Percentiles rank a stretch among this genome's conserved stretches.
Conservation (phyloP, 2,113 vertebrate species). For the Nycticryphes semicollaris region DNA sequence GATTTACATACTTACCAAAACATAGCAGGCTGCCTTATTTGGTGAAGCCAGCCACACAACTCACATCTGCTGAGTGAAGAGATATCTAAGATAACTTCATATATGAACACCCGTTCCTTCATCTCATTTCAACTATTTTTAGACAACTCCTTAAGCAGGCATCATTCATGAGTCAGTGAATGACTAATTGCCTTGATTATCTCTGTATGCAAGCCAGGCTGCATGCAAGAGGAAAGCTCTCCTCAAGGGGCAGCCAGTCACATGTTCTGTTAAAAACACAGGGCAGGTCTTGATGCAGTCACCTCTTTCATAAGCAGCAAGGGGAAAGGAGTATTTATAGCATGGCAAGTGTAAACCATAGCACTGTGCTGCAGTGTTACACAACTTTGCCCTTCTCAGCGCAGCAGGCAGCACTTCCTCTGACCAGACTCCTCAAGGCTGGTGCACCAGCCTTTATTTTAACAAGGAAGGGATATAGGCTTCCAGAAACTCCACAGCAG, state of each 20-base stretch:
- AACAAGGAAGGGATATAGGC: neutral
- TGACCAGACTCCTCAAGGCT: neutral
- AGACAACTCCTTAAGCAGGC: slow-evolving; percentile 1
- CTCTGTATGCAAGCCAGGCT: neutral
- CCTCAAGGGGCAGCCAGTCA: slow-evolving; percentile 24
- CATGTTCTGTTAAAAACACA: slow-evolving; percentile 43
- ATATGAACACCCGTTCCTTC: neutral
- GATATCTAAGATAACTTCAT: neutral
- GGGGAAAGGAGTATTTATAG: slow-evolving; percentile 62
- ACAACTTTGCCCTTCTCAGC: slow-evolving; percentile 27
- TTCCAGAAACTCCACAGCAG: neutral
- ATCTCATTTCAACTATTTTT: slow-evolving; percentile 33
- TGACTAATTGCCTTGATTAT: slow-evolving; percentile 11
- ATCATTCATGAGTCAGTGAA: slow-evolving; percentile 43
- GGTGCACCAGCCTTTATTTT: neutral
- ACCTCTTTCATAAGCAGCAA: slow-evolving; percentile 55
- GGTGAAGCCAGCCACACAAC: neutral
- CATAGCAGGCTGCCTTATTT: neutral
- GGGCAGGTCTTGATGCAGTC: slow-evolving; percentile 38
- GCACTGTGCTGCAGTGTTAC: slow-evolving; percentile 58
- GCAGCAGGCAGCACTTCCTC: neutral
- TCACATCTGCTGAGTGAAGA: neutral
- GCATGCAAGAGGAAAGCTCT: neutral
- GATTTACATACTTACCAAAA: neutral
- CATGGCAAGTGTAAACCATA: slow-evolving; percentile 43